phyloP scores from a whole-genome alignment of 2,888 invertebrate species.

The Dryomyza anilis region DNA sequence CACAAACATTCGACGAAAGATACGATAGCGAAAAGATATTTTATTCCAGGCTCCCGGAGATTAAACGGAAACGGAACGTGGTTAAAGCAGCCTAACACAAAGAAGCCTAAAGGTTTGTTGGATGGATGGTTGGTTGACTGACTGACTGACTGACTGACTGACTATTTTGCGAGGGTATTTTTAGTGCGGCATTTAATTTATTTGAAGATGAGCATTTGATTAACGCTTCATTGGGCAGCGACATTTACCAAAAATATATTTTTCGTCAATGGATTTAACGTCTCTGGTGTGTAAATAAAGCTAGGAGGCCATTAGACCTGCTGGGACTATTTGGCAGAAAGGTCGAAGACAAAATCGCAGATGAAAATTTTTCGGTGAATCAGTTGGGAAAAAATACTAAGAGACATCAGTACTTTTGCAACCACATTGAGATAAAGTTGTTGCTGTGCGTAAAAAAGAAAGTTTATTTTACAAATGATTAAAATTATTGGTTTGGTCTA shows the following conservation, averaged over 20 bases:
- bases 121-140: no score
- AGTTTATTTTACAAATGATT: no score
- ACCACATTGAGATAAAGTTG: not conserved
- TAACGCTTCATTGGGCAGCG: slow-evolving; percentile 31
- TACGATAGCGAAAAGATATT: not conserved
- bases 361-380: no score
- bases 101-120: not conserved
- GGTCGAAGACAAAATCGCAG: not conserved
- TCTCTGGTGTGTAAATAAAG: not conserved
- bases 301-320: not conserved
- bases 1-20: not conserved
- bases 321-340: not conserved
- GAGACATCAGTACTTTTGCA: no score
- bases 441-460: no score
- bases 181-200: slow-evolving; percentile 1
- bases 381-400: no score
- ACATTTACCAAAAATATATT: slow-evolving; percentile 27
- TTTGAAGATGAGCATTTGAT: slow-evolving; percentile 24
- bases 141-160: no score
- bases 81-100: not conserved
- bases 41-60: not conserved
- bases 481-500: no score
- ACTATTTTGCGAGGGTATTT: no score
- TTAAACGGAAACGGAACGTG: not conserved
- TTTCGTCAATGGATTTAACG: not conserved